Evolutionary conservation across 1,140 invertebrate species (phyloP), one percentile per base, ranked within the genome.

Genomic region (Caerostris darwini): DNA sequence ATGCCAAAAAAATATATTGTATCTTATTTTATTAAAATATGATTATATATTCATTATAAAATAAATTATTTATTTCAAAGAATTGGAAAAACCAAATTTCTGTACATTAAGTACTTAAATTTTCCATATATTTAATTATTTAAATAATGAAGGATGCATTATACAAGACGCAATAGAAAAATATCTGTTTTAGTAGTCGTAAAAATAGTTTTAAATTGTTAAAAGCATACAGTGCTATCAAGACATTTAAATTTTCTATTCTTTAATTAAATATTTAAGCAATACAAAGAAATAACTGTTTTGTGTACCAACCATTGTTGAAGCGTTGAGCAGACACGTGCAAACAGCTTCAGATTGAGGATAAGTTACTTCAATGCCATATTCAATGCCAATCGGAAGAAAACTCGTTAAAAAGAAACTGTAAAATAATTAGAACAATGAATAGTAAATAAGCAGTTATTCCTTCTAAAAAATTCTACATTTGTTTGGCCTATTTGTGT

Each of bases 321-420:
- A 97, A 4, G 98, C 98, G 95, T 99, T 99, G 3, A 99, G 96
- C 8, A 99, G 96, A 14, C 98, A 98, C 12, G 98, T 97, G 0
- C 98, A 98, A 0, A 98, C 99, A 2, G 98, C 98, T 96, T 99
- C 99, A 0, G 98, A 98, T 96, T 99, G 98, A 2, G 99, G 99
- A 96, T 98, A 99, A 0, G 98, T 99, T n/a, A 99, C 96, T 96
- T 99, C 99, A 2, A 98, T 98, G 14, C 98, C 99, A 95, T 99
- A 98, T 96, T 99, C 99, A 96, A 99, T 99, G 2, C 99, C 99
- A 4, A 99, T 98, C 0, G 99, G 98, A n/a, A 99, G 96, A 95
- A 99, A 99, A 59, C 99, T 98, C 53, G 98, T 99, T 98, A 99
- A 99, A 96, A 99, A 99, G 96, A 99, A 99, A 95, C 98, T 98